A percentile compares a stretch with the other conserved stretches of the same genome.
Evolutionary conservation across 2,797 vertebrate species (phyloP).

Genomic region (Nyctalus aviator): DNA sequence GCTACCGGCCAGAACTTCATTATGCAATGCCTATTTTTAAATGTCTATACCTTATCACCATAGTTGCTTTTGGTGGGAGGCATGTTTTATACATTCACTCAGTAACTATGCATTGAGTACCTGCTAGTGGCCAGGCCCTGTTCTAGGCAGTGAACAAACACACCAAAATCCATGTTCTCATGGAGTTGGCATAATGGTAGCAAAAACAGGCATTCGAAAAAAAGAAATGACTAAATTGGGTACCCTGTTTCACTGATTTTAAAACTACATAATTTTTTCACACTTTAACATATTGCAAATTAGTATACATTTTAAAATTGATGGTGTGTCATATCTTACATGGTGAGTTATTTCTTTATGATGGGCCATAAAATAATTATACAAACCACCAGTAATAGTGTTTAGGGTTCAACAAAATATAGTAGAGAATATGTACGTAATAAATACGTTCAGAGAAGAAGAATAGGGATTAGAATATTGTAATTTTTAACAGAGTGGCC

Average conservation of each 20-base stretch:
- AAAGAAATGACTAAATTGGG: not conserved
- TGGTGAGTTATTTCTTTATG: not conserved
- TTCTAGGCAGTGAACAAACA: not conserved
- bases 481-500: not conserved
- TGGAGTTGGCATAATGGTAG: not conserved
- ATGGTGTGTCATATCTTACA: not conserved
- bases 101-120: not conserved
- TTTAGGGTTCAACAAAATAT: not conserved
- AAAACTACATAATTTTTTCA: not conserved
- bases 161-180: not conserved
- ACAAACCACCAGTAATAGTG: not conserved
- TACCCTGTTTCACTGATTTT: not conserved
- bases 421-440: not conserved
- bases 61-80: not conserved
- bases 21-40: slow-evolving; percentile 10
- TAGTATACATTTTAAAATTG: not conserved
- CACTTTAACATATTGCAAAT: not conserved
- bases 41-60: not conserved
- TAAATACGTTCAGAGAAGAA: not conserved
- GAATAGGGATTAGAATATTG: not conserved
- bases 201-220: not conserved
- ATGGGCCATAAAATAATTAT: not conserved
- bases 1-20: not conserved
- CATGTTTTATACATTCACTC: not conserved
- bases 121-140: not conserved